Percentiles rank a stretch among this genome's conserved stretches.
These are phyloP conservation scores for Brachyhypopomus gauderio DNA, from an alignment of 2,113 vertebrate genomes.

Conservation along the genomic window DNA sequence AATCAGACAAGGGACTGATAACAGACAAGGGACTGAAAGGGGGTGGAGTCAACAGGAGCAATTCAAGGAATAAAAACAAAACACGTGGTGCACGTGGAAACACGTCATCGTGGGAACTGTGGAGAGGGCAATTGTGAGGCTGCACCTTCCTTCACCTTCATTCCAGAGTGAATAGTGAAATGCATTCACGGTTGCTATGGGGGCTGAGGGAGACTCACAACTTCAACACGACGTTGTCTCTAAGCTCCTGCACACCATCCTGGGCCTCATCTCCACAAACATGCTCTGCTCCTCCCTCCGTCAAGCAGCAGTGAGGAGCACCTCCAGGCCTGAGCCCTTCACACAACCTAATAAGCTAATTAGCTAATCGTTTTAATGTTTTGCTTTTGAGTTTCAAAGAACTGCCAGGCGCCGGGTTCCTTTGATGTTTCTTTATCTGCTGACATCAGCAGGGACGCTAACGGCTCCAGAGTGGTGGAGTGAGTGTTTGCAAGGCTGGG, in stretches of 20 bases:
- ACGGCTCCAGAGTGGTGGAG: neutral
- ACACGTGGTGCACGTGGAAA: too few relatives aligned
- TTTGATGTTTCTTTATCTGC: slow-evolving; percentile 23
- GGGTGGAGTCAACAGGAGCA: too few relatives aligned
- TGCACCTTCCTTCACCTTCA: slow-evolving; percentile 5
- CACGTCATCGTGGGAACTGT: too few relatives aligned
- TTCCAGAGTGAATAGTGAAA: slow-evolving; percentile 3
- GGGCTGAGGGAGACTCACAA: slow-evolving; percentile 2
- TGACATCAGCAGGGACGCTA: slow-evolving; percentile 24
- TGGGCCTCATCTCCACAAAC: slow-evolving; percentile 1
- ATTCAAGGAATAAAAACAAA: too few relatives aligned
- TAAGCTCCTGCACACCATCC: neutral
- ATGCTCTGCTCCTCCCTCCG: neutral
- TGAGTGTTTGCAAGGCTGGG: neutral
- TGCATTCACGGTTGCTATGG: neutral
- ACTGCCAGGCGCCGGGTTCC: neutral
- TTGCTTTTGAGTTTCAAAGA: slow-evolving; percentile 18
- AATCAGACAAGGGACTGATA: too few relatives aligned
- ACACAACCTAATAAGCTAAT: neutral
- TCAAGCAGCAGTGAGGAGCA: neutral
- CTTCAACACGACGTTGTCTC: neutral
- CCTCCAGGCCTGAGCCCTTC: neutral
- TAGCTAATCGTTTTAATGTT: slow-evolving; percentile 8
- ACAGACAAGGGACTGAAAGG: too few relatives aligned
- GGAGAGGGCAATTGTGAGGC: too few relatives aligned